Evolutionary conservation across 2,797 vertebrate species (phyloP).

Genomic region (Anguilla obscura): DNA sequence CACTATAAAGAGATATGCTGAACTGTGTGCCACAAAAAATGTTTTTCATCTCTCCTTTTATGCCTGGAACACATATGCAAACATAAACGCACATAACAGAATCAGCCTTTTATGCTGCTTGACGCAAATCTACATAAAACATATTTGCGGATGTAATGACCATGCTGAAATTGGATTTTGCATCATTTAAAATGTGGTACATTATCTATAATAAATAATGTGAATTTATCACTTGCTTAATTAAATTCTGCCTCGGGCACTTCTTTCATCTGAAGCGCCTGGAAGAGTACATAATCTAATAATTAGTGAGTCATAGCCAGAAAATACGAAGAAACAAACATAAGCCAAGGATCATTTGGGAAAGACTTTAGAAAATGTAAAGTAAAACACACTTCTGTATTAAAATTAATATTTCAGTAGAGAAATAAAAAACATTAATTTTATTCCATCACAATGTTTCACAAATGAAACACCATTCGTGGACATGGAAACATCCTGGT

Average conservation of each 20-base stretch:
- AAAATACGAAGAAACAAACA: constrained; percentile 10
- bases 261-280: not conserved
- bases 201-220: constrained; percentile 18
- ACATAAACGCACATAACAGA: not conserved
- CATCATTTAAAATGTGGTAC: constrained; percentile 7
- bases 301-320: constrained; percentile 5
- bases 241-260: not conserved
- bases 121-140: not conserved
- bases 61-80: not conserved
- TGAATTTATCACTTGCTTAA: constrained; percentile 1
- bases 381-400: not conserved
- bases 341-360: not conserved
- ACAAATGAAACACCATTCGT: no score
- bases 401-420: not conserved
- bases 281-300: not conserved
- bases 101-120: not conserved
- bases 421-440: no score
- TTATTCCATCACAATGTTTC: no score
- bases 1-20: not conserved
- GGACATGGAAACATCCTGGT: no score
- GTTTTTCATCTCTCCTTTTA: not conserved
- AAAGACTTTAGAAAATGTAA: not conserved
- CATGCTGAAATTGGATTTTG: constrained; percentile 5
- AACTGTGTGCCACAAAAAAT: not conserved
- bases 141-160: not conserved